These are phyloP conservation scores for Oryzaephilus surinamensis DNA, from an alignment of 1,140 invertebrate species.

Conservation along the genomic window DNA sequence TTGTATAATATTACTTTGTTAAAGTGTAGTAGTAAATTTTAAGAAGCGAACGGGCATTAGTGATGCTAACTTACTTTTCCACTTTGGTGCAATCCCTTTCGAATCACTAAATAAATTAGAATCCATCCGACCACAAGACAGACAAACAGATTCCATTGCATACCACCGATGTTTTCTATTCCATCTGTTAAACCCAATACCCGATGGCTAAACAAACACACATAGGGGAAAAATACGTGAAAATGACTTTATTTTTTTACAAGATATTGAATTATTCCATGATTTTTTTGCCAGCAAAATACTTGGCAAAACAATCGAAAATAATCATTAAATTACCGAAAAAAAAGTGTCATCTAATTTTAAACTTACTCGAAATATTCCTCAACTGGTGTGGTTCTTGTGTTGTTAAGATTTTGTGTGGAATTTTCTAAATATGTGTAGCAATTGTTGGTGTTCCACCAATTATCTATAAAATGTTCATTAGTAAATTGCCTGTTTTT, in stretches of 20 bases:
- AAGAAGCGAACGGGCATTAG: too few relatives aligned
- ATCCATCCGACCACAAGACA: constrained; percentile 60
- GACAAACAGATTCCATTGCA: constrained; percentile 59
- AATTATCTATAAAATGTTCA: constrained; percentile 38
- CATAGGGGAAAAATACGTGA: constrained; percentile 7
- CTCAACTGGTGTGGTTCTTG: constrained; percentile 46
- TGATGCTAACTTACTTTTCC: constrained; percentile 48
- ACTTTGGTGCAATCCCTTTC: constrained; percentile 62
- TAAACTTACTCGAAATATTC: constrained; percentile 54
- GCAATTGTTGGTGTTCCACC: constrained; percentile 46
- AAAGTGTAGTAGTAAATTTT: too few relatives aligned
- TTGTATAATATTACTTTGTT: too few relatives aligned
- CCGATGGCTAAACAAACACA: constrained; percentile 36
- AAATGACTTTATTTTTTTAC: not conserved
- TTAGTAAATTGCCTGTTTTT: not conserved
- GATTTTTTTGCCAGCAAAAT: not conserved
- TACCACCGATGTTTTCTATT: constrained; percentile 51
- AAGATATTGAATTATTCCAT: not conserved
- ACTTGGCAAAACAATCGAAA: too few relatives aligned
- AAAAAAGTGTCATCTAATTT: too few relatives aligned
- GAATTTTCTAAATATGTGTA: constrained; percentile 11
- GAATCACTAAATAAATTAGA: constrained; percentile 55
- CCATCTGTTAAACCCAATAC: constrained; percentile 45
- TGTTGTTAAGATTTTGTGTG: constrained; percentile 11
- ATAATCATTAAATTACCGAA: too few relatives aligned